A percentile compares a stretch with the other conserved stretches of the same genome.
These are phyloP conservation scores for Melitaea athalia DNA, from an alignment of 2,888 invertebrate species.

Conservation along the genomic window DNA sequence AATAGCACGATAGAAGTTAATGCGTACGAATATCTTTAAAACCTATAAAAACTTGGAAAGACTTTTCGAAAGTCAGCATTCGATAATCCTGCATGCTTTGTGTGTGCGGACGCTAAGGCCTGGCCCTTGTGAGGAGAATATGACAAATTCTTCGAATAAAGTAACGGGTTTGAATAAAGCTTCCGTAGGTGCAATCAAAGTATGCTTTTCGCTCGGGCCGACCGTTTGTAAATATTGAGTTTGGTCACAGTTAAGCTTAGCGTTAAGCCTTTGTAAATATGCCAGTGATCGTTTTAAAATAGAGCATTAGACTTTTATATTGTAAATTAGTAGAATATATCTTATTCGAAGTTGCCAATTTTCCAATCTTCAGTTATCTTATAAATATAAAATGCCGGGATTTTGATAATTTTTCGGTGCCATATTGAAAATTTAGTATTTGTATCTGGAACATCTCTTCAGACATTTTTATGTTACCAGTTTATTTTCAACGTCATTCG, in stretches of 20 bases:
- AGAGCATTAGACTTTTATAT: conserved; percentile 22
- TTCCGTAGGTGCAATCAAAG: conserved; percentile 28
- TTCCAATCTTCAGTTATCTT: conserved; percentile 10
- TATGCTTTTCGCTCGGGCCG: conserved; percentile 58
- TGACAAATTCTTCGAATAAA: conserved; percentile 27
- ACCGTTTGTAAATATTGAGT: conserved; percentile 63
- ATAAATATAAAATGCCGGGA: neutral
- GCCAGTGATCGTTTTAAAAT: conserved; percentile 32
- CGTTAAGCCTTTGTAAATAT: conserved; percentile 47
- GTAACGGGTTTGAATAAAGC: conserved; percentile 23
- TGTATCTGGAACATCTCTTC: conserved; percentile 76
- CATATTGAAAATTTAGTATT: conserved; percentile 15
- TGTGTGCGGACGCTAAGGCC: conserved; percentile 69
- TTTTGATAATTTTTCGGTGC: conserved; percentile 24
- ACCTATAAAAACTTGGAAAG: conserved; percentile 18
- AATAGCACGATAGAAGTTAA: no score
- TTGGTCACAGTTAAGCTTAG: conserved; percentile 45
- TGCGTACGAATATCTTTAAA: conserved; percentile 8
- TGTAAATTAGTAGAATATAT: conserved; percentile 13
- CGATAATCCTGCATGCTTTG: conserved; percentile 74
- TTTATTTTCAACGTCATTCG: conserved; percentile 16
- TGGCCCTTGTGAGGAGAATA: conserved; percentile 53
- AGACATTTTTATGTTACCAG: conserved; percentile 47
- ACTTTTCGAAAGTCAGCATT: conserved; percentile 25
- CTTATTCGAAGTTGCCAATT: neutral